These are phyloP conservation scores for Zosterops hypoxanthus DNA, from an alignment of 2,113 vertebrate genomes.

Conservation along the genomic window DNA sequence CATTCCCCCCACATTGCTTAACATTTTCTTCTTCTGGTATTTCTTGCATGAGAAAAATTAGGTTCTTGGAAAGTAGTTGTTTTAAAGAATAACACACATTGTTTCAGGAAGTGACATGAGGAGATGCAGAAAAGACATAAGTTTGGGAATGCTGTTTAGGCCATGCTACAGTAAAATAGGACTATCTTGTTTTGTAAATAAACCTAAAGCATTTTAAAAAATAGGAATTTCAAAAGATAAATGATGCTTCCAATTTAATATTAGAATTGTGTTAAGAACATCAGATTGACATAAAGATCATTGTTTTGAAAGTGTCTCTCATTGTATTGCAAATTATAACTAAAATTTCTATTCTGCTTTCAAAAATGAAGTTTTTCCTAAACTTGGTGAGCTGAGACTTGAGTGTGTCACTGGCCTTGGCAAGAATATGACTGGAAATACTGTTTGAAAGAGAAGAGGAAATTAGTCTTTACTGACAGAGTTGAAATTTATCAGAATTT, in stretches of 20 bases:
- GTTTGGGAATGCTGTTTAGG: not conserved
- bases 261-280: not conserved
- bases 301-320: not conserved
- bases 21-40: not conserved
- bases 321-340: not conserved
- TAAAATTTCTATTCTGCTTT: not conserved
- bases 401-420: not conserved
- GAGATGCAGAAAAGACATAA: not conserved
- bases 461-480: not conserved
- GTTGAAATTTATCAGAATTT: not conserved
- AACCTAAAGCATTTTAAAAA: not conserved
- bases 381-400: not conserved
- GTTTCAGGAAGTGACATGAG: not conserved
- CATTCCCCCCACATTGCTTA: accelerated
- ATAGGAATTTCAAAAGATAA: not conserved
- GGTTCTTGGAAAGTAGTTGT: not conserved
- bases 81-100: not conserved
- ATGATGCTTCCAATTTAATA: not conserved
- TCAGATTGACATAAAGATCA: not conserved
- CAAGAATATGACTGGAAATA: not conserved
- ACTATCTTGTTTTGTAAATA: not conserved
- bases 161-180: not conserved
- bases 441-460: not conserved
- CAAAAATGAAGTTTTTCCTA: not conserved
- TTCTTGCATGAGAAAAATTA: not conserved